Conservation (phyloP, 2,888 invertebrate genomes). For the Lepidocyrtoides sp. region DNA sequence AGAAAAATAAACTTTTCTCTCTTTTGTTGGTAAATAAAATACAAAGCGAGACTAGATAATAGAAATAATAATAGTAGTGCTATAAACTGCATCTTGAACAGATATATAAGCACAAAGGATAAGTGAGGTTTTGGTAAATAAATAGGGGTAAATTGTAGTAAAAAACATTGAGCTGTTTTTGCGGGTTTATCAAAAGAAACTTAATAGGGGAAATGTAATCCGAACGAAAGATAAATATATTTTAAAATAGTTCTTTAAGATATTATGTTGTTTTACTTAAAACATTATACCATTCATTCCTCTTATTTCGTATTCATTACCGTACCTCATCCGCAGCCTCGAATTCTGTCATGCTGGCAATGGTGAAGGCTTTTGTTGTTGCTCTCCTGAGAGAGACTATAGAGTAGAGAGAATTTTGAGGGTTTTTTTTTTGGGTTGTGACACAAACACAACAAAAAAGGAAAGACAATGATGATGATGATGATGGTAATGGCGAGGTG, state of each 20-base stretch:
- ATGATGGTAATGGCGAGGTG: neutral
- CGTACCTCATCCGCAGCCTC: slow-evolving; percentile 72
- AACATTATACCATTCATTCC: neutral
- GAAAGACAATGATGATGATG: slow-evolving; percentile 6
- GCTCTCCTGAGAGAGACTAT: slow-evolving; percentile 37
- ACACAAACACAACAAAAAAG: slow-evolving; percentile 1
- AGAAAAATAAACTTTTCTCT: slow-evolving; percentile 5
- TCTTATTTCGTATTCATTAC: slow-evolving; percentile 36
- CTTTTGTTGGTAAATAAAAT: slow-evolving; percentile 26
- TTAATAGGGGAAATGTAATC: too few species aligned
- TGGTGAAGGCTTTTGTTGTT: slow-evolving; percentile 43
- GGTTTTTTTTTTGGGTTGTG: neutral
- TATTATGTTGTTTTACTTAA: neutral
- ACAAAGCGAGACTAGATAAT: slow-evolving; percentile 28
- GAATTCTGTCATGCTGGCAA: slow-evolving; percentile 69
- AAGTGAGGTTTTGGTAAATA: neutral
- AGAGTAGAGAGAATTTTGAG: neutral
- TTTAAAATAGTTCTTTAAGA: neutral
- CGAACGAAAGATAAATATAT: neutral
- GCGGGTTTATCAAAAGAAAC: too few species aligned
- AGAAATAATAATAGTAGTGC: neutral
- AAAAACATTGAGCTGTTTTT: too few species aligned
- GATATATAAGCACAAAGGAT: neutral
- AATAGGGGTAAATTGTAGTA: neutral
- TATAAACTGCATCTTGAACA: neutral